phyloP scores from a whole-genome alignment of 2,113 vertebrate species.

The Dipodomys spectabilis region DNA sequence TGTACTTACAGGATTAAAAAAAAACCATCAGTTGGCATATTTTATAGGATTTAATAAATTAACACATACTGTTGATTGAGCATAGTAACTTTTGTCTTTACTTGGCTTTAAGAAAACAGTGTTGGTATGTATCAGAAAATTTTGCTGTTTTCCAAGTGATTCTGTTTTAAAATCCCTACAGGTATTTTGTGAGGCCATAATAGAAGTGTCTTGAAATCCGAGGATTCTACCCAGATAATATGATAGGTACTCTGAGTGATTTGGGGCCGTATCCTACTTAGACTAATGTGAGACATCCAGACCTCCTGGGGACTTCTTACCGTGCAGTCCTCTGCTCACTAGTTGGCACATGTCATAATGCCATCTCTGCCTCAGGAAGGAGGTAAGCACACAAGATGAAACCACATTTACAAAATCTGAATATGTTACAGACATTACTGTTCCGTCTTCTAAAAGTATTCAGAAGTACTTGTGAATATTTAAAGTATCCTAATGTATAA shows the following conservation, averaged over 20 bases:
- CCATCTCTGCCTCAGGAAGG: conserved; percentile 96
- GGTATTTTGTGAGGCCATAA: conserved; percentile 70
- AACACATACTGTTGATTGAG: not conserved
- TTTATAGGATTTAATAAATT: not conserved
- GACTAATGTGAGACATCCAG: conserved; percentile 73
- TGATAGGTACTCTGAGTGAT: conserved; percentile 76
- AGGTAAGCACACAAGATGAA: conserved; percentile 87
- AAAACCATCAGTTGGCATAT: conserved; percentile 6
- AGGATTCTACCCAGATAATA: conserved; percentile 81
- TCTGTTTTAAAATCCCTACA: conserved; percentile 70
- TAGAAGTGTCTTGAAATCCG: conserved; percentile 68
- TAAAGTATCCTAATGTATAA: not conserved
- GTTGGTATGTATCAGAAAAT: not conserved
- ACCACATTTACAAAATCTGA: not conserved
- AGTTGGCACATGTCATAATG: conserved; percentile 89
- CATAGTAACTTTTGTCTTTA: not conserved
- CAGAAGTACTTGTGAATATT: conserved; percentile 4
- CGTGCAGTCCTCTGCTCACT: conserved; percentile 78
- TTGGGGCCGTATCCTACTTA: conserved; percentile 71
- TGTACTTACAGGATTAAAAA: not conserved
- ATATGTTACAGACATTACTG: not conserved
- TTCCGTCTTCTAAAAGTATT: not conserved
- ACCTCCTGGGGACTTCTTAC: conserved; percentile 83
- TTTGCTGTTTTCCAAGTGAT: conserved; percentile 25
- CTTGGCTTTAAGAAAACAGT: not conserved